Base-by-base conservation (phyloP, 2,797 vertebrate species). In the Manis crassicaudata region DNA sequence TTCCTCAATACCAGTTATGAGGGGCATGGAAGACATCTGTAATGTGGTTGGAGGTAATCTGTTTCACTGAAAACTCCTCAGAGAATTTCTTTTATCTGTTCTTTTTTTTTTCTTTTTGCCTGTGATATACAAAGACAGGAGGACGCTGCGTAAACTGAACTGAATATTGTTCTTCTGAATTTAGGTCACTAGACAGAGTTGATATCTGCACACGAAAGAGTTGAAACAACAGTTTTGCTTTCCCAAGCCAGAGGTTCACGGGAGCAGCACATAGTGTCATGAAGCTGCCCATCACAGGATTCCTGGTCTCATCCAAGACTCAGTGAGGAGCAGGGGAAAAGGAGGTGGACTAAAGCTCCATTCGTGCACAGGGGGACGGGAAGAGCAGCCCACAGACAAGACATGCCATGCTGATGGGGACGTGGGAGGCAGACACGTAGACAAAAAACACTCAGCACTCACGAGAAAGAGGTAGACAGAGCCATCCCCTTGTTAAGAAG, bases 111-210 rank as follows among this genome's bases (percentile, higher is more conserved):
- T 20, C 12, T 27, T 25, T 77, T 67, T 72, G 40, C 18, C 67
- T 92, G 11, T 32, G 7, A 77, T 70, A 29, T 60, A 8, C 29
- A 46, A 82, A 92, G 88, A 70, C 9, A 60, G 8, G 2, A 62
- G 37, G 43, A 92, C 72, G 75, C 13, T 88, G 43, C 58, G 25
- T 40, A 83, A 27, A 52, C 20, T 27, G 29, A 37, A 46, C 8
- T 37, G 25, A 77, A 35, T 77, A 50, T 20, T 81, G 70, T 46
- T 56, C 56, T 70, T 88, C n/a, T 37, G n/a, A 72, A 93, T 63
- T 68, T 37, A 81, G 46, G 54, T 63, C 73, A 37, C n/a, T 12
- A 52, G 92, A 25, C 17, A 82, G 63, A 77, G 65, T n/a, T 60
- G 90, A 40, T 88, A 79, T 76, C 82, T 80, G 13, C 62, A 27